Evolutionary conservation across 2,113 vertebrate species (phyloP).

Genomic region (Chroicocephalus ridibundus): DNA sequence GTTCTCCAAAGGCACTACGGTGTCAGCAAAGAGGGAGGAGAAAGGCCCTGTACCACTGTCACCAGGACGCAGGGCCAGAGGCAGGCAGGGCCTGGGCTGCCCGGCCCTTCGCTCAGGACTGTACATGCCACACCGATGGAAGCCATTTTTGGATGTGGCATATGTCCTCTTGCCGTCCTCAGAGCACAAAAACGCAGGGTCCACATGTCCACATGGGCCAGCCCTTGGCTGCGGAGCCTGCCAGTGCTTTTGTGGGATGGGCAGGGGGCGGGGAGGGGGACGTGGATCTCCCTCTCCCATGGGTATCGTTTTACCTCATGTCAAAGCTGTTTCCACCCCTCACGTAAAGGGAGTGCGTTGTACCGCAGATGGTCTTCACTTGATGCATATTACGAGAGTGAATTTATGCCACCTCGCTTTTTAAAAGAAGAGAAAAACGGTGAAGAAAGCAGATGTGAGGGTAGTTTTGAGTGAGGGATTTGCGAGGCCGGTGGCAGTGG

Average conservation of each 20-base stretch:
- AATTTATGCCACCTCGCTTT: not conserved
- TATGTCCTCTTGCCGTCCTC: not conserved
- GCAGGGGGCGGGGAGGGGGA: not conserved
- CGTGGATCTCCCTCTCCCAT: not conserved
- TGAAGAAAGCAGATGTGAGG: accelerated
- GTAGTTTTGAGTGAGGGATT: not conserved
- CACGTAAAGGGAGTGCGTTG: accelerated
- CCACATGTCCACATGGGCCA: not conserved
- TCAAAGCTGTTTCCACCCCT: not conserved
- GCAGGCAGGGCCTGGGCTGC: not conserved
- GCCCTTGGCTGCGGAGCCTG: not conserved
- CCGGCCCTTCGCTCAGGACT: not conserved
- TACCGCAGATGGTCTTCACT: not conserved
- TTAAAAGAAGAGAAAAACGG: not conserved
- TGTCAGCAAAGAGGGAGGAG: not conserved
- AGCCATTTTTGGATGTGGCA: not conserved
- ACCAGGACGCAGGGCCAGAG: not conserved
- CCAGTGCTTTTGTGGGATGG: not conserved
- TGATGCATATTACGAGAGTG: accelerated
- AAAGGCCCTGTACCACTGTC: not conserved
- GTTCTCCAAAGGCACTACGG: not conserved
- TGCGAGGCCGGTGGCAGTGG: not conserved
- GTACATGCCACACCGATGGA: accelerated
- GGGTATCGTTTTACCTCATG: not conserved
- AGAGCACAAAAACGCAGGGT: not conserved